Evolutionary conservation across 2,888 invertebrate species (phyloP).

Genomic region (Strigamia crassipes): DNA sequence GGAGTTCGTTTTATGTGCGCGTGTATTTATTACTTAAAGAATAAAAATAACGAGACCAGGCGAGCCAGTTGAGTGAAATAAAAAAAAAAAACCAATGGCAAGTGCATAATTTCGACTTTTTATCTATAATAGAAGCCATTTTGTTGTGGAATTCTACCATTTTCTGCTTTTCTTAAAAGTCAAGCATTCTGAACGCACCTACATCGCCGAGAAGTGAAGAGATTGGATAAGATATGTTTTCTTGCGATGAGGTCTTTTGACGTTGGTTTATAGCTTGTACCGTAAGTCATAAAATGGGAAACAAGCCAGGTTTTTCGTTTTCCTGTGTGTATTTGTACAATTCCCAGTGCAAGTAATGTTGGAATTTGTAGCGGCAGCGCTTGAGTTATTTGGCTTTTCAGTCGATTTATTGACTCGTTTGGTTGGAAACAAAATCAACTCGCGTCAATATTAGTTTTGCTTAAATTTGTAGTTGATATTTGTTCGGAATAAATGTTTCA

Average conservation of each 20-base stretch:
- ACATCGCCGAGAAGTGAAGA: not conserved
- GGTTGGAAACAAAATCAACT: not conserved
- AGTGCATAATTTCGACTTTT: too few relatives aligned
- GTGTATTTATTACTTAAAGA: too few relatives aligned
- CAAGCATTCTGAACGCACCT: too few relatives aligned
- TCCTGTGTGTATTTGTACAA: slow-evolving; percentile 2
- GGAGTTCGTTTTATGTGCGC: too few relatives aligned
- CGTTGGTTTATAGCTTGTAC: slow-evolving; percentile 28
- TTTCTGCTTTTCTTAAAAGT: too few relatives aligned
- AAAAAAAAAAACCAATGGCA: too few relatives aligned
- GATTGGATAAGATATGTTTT: slow-evolving; percentile 12
- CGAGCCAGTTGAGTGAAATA: too few relatives aligned
- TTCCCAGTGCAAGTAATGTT: not conserved
- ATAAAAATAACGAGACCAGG: too few relatives aligned
- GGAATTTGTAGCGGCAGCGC: not conserved
- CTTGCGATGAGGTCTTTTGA: slow-evolving; percentile 14
- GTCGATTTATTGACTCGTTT: slow-evolving; percentile 36
- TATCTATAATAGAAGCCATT: too few relatives aligned
- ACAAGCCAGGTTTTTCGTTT: slow-evolving; percentile 18
- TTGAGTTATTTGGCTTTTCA: slow-evolving; percentile 25
- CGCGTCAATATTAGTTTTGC: slow-evolving; percentile 15
- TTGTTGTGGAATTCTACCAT: too few relatives aligned
- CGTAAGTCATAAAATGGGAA: slow-evolving; percentile 2
- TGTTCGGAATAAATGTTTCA: not conserved
- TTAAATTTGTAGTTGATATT: not conserved